Evolutionary conservation across 2,888 invertebrate genomes (phyloP).

Genomic region (Nomada flava): DNA sequence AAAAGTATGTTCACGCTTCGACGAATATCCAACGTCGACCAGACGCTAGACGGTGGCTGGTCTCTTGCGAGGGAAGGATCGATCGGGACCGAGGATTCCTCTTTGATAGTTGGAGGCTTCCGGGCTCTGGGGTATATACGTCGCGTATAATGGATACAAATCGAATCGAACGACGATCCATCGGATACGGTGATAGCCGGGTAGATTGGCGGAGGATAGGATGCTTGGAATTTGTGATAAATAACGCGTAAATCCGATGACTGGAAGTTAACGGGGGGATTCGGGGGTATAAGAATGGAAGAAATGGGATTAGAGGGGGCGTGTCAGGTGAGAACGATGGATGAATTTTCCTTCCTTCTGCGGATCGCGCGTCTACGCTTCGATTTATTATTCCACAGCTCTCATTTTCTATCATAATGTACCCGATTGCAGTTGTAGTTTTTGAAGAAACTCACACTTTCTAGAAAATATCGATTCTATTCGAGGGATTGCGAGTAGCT

Average conservation of each 20-base stretch:
- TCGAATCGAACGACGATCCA: slow-evolving; percentile 53
- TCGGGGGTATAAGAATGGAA: slow-evolving; percentile 12
- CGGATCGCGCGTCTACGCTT: not conserved
- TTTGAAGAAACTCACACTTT: no score
- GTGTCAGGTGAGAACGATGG: not conserved
- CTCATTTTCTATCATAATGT: no score
- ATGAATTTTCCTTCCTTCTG: slow-evolving; percentile 1
- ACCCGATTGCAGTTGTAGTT: no score
- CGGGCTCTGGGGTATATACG: slow-evolving; percentile 9
- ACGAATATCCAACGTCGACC: slow-evolving; percentile 52
- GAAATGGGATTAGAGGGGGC: not conserved
- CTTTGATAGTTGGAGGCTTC: slow-evolving; percentile 18
- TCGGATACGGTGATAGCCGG: slow-evolving; percentile 41
- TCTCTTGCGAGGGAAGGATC: slow-evolving; percentile 25
- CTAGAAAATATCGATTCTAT: no score
- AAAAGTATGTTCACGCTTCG: slow-evolving; percentile 61
- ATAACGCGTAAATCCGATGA: slow-evolving; percentile 42
- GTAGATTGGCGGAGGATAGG: not conserved
- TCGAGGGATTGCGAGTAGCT: no score
- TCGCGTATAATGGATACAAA: slow-evolving; percentile 61
- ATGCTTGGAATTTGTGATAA: slow-evolving; percentile 20
- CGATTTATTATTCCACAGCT: no score
- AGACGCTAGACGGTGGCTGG: slow-evolving; percentile 10
- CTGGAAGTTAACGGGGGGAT: slow-evolving; percentile 36
- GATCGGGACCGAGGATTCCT: slow-evolving; percentile 15